Conservation (phyloP, 1,140 invertebrate species). For the Hydropsyche tenuis region DNA sequence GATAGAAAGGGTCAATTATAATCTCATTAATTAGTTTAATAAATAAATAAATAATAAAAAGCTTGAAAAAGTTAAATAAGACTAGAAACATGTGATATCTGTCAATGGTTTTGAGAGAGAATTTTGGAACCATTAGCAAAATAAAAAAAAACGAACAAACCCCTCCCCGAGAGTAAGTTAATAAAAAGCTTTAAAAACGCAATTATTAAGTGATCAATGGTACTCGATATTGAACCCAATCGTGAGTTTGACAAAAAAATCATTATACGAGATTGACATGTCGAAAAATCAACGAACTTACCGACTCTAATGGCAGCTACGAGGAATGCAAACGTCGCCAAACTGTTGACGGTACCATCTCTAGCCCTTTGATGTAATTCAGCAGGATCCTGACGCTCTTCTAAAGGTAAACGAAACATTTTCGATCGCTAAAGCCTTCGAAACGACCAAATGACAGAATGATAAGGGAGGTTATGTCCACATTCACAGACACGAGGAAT, state of each 20-base stretch:
- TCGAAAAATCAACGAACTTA: conserved; percentile 51
- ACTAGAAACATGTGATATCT: too few species aligned
- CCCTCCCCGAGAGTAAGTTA: too few species aligned
- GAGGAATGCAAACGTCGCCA: conserved; percentile 59
- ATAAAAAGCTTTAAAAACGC: too few species aligned
- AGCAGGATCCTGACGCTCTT: conserved; percentile 58
- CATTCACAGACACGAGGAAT: too few species aligned
- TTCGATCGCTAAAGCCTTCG: not conserved
- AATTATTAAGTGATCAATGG: not conserved
- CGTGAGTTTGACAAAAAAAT: not conserved
- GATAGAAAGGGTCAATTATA: too few species aligned
- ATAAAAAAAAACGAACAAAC: too few species aligned
- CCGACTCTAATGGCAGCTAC: conserved; percentile 59
- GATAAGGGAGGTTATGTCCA: too few species aligned
- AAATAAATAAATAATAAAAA: too few species aligned
- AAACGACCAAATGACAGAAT: not conserved
- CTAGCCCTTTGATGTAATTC: conserved; percentile 61
- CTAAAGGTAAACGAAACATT: conserved; percentile 60
- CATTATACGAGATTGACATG: not conserved
- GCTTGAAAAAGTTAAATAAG: too few species aligned
- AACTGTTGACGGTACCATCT: conserved; percentile 59
- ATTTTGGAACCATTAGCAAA: not conserved
- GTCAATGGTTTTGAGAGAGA: too few species aligned
- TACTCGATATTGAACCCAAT: not conserved
- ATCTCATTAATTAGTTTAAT: too few species aligned